phyloP scores from a whole-genome alignment of 2,113 vertebrate genomes.

The Nerophis lumbriciformis region DNA sequence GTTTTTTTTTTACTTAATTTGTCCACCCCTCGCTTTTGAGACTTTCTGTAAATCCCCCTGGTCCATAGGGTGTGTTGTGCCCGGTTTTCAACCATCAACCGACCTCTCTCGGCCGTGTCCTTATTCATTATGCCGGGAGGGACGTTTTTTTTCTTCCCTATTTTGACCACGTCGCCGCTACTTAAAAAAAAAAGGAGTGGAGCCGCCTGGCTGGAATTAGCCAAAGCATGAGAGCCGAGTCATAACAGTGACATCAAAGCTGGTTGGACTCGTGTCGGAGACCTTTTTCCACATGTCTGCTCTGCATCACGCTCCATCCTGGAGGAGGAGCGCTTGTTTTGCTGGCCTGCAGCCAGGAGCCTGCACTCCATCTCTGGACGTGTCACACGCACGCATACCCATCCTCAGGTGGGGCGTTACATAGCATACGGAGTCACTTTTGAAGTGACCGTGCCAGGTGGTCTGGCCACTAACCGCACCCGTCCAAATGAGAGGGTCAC shows the following conservation, averaged over 20 bases:
- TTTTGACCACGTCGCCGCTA: slow-evolving; percentile 16
- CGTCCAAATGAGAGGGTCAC: slow-evolving; percentile 24
- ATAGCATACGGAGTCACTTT: slow-evolving; percentile 32
- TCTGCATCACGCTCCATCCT: slow-evolving; percentile 40
- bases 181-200: slow-evolving; percentile 30
- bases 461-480: slow-evolving; percentile 44
- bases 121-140: background rate
- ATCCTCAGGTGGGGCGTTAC: slow-evolving; percentile 18
- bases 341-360: slow-evolving; percentile 52
- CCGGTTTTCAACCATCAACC: no score
- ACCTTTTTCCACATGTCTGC: slow-evolving; percentile 62
- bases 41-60: no score
- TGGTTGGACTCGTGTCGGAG: slow-evolving; percentile 38
- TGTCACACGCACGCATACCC: slow-evolving; percentile 44
- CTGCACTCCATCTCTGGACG: slow-evolving; percentile 62
- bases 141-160: background rate
- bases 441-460: slow-evolving; percentile 52
- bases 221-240: slow-evolving; percentile 50
- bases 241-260: slow-evolving; percentile 41
- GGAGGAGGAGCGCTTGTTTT: slow-evolving; percentile 61
- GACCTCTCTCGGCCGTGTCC: background rate
- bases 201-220: slow-evolving; percentile 59
- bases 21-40: no score
- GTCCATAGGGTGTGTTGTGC: no score
- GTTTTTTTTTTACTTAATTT: no score